Evolutionary conservation across 2,113 vertebrate genomes (phyloP), one percentile per base, ranked within the genome.

Genomic region (Strix aluco): DNA sequence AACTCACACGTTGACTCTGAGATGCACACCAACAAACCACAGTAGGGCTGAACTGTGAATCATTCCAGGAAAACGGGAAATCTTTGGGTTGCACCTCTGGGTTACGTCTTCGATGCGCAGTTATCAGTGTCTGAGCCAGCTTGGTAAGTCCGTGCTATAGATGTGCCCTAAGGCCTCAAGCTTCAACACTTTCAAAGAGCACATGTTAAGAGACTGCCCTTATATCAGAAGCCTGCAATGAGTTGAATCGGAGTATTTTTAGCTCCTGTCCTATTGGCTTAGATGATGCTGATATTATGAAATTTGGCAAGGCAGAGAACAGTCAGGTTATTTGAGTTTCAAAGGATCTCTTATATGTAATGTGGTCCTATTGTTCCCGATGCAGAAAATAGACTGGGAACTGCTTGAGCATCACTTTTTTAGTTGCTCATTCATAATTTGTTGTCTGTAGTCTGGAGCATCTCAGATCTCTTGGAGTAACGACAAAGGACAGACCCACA

Each of bases 261-360:
- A 96, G 93, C 96, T 77, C 81, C 85, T 87, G 81, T 88, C 87
- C 85, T 25, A 27, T 70, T 83, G 81, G 78, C 59, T 96, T 75
- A 94, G 93, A 58, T 57, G 4, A 17, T 11, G 67, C 71, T 86
- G 94, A 80, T 58, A 11, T 70, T 90, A 94, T 49, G 74, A 49
- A 42, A 46, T 26, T n/a, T 94, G 96, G 92, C 94, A 92, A n/a
- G 87, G 90, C 92, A 34, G 85, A 26, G 93, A 65, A 6, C 57
- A 13, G 85, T 4, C 42, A 81, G 81, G 73, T 88, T 75, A 49
- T 63, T 10, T 26, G 74, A 51, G 90, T 96, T 96, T 20, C 67
- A 44, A 62, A 87, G 92, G 78, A 93, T 75, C 44, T 96, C 70
- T 69, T 6, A 0, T 2, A 3, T 14, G 73, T 44, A 55, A 47